Percentiles rank a stretch among this genome's conserved stretches.
Conservation (phyloP, 2,888 invertebrate genomes). For the Cyclophora punctaria region DNA sequence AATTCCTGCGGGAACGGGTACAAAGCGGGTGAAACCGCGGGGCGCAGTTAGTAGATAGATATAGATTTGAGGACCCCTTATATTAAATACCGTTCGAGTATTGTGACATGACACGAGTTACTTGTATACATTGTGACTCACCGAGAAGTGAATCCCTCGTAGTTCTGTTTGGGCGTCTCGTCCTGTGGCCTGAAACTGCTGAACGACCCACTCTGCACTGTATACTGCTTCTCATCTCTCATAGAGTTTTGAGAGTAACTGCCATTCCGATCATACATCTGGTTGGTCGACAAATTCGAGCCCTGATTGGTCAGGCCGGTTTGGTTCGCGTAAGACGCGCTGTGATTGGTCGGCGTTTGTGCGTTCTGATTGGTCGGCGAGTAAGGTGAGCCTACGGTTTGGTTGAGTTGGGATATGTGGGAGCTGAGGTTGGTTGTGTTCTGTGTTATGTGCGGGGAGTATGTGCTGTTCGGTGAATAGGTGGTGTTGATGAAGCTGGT, state of each 20-base stretch:
- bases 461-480: constrained; percentile 62
- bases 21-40: no score
- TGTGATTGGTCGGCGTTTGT: constrained; percentile 9
- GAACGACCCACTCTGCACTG: constrained; percentile 54
- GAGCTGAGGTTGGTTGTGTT: constrained; percentile 38
- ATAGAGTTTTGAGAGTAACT: constrained; percentile 28
- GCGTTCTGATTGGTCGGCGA: constrained; percentile 18
- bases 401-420: constrained; percentile 45
- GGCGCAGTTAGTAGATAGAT: no score
- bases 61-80: no score
- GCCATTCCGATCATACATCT: constrained; percentile 24
- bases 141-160: constrained; percentile 81
- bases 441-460: constrained; percentile 34
- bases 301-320: constrained; percentile 1
- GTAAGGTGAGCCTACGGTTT: constrained; percentile 37
- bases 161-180: constrained; percentile 63
- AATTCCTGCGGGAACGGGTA: no score
- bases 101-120: no score
- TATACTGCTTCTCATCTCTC: constrained; percentile 45
- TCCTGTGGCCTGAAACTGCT: constrained; percentile 61
- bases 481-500: constrained; percentile 64
- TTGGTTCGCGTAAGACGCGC: neutral
- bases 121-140: constrained; percentile 33
- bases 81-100: no score
- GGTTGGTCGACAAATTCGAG: constrained; percentile 7